Percentiles rank a stretch among this genome's conserved stretches.
phyloP scores from a whole-genome alignment of 2,888 invertebrate species.

The Lathronympha strigana region DNA sequence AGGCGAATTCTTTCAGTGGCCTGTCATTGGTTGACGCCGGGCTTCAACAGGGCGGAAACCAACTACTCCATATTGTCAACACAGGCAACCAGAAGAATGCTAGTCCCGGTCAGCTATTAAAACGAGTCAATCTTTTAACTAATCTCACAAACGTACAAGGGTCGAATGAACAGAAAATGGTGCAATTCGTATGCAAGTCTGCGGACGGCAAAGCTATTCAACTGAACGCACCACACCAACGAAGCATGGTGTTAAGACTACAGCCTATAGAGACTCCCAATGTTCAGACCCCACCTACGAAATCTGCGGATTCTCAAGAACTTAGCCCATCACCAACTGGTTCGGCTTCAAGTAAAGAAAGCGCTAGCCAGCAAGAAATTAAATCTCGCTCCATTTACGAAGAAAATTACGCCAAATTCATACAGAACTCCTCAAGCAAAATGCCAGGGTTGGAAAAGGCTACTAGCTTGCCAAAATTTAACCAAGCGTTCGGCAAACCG shows the following conservation, averaged over 20 bases:
- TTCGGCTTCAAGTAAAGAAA: conserved; percentile 55
- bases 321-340: conserved; percentile 54
- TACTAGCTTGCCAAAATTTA: conserved; percentile 88
- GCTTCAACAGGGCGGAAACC: conserved; percentile 75
- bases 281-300: conserved; percentile 54
- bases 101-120: conserved; percentile 70
- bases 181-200: conserved; percentile 87
- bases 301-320: conserved; percentile 64
- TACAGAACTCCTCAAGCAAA: conserved; percentile 73
- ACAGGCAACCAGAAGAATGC: conserved; percentile 71
- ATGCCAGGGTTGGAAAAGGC: conserved; percentile 68
- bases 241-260: conserved; percentile 79
- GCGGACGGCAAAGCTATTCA: conserved; percentile 84
- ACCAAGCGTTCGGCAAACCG: conserved; percentile 91
- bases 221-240: conserved; percentile 80
- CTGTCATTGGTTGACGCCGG: conserved; percentile 75
- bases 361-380: conserved; percentile 67
- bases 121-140: conserved; percentile 79
- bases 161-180: conserved; percentile 80
- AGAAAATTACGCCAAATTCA: conserved; percentile 83
- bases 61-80: conserved; percentile 79
- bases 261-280: conserved; percentile 74
- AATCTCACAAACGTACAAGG: conserved; percentile 78
- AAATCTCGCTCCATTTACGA: conserved; percentile 82
- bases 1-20: conserved; percentile 68